Evolutionary conservation across 1,140 invertebrate species (phyloP), one percentile per base, ranked within the genome.

Genomic region (Capitella teleta): DNA sequence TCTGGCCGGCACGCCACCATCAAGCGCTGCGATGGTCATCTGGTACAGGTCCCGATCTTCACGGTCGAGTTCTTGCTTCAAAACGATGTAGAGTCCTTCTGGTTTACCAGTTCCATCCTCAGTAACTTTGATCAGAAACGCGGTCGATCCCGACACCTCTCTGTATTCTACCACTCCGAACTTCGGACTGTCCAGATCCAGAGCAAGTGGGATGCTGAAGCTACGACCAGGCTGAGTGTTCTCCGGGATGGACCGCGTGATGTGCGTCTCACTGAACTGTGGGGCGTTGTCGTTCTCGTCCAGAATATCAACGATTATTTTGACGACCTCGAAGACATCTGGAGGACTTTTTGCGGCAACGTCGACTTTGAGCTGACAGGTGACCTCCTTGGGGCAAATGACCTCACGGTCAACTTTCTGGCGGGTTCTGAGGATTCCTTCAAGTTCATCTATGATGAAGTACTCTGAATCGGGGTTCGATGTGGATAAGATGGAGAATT

Each of bases 281-380:
- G 91, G 92, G 1, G 82, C 75, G 69, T 95, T 92, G 70, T 96
- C 92, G 66, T 96, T 96, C 3, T 91, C 83, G 67, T 96, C 91
- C 0, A 80, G 83, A 18, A 96, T 79, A 62, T 86, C 89, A 0
- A 97, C 80, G 38, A 28, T 34, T 19, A 44, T 23, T 37, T 42
- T 41, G 46, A 53, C 49, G 19, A 43, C 28, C 19, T 49, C 23
- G 32, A 49, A 53, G 19, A 41, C 25, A 28, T 53, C 28, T 12
- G 28, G 23, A 19, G 52, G 52, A 6, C 26, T 44, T 16, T 32
- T 23, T 16, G 46, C 37, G 14, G 26, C 45, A 26, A 53, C 34
- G 41, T 41, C 52, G 2, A 53, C 5, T 2, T 12, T 28, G 10
- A 53, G 25, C 8, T 18, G 18, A 21, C 52, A 53, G 10, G 25